Evolutionary conservation across 2,797 vertebrate species (phyloP).

Genomic region (Catamblyrhynchus diadema): DNA sequence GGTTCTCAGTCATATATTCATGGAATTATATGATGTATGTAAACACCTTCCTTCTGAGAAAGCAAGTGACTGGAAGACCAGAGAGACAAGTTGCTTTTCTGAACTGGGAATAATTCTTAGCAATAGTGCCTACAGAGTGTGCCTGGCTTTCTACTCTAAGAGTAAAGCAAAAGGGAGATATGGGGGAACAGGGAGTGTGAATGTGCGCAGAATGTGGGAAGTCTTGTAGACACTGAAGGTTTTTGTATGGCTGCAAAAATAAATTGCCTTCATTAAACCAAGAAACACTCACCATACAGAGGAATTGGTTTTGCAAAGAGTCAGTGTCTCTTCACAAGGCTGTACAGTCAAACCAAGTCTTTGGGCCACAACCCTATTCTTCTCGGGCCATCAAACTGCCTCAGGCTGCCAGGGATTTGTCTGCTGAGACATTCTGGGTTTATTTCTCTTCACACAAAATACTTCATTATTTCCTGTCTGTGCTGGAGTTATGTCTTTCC

Average conservation of each 20-base stretch:
- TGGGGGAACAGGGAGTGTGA: not conserved
- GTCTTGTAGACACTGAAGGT: not conserved
- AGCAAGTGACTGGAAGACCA: not conserved
- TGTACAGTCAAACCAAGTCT: not conserved
- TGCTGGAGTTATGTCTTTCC: not conserved
- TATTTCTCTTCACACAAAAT: conserved; percentile 32
- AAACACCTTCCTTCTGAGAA: not conserved
- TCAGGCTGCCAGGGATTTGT: conserved; percentile 21
- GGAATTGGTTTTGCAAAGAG: not conserved
- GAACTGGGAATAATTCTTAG: not conserved
- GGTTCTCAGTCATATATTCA: not conserved
- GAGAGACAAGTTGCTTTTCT: not conserved
- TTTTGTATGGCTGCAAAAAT: conserved; percentile 32
- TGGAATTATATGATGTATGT: not conserved
- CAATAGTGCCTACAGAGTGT: not conserved
- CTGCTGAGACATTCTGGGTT: conserved; percentile 11
- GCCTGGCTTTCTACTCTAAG: not conserved
- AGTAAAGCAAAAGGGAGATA: not conserved
- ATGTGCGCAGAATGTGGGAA: not conserved
- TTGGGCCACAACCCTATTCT: conserved; percentile 2
- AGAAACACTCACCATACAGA: not conserved
- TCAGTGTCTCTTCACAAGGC: conserved; percentile 27
- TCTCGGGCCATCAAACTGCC: not conserved
- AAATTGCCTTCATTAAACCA: not conserved
- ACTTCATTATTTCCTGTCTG: conserved; percentile 53